Evolutionary conservation across 2,797 vertebrate species (phyloP).

Genomic region (Astyanax mexicanus): DNA sequence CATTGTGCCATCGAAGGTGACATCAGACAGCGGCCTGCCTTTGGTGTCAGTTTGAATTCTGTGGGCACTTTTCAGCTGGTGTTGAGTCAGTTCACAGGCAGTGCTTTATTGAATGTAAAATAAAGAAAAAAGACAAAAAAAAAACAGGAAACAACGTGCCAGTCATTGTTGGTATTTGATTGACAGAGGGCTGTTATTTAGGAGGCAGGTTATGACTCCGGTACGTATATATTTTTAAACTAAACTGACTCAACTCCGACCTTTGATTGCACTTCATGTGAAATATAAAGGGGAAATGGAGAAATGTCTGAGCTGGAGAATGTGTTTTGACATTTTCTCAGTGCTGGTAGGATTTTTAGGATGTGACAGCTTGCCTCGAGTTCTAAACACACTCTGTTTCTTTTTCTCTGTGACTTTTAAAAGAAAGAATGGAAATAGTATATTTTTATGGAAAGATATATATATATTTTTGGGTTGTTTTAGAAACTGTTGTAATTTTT

Average conservation of each 20-base stretch:
- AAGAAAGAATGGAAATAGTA: neutral
- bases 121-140: too few relatives aligned
- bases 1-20: neutral
- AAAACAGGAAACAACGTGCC: neutral
- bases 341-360: neutral
- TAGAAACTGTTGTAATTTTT: too few relatives aligned
- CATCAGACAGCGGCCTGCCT: conserved; percentile 10
- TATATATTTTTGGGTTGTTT: too few relatives aligned
- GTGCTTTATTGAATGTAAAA: neutral
- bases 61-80: conserved; percentile 1
- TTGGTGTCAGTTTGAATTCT: conserved; percentile 19
- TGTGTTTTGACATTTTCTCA: neutral
- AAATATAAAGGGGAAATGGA: neutral
- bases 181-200: neutral
- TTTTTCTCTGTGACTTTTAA: neutral
- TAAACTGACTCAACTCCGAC: conserved; percentile 1
- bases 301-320: neutral
- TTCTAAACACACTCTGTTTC: too few relatives aligned
- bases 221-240: neutral
- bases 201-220: neutral
- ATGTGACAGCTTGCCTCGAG: too few relatives aligned
- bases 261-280: neutral
- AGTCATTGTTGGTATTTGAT: conserved; percentile 34
- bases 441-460: too few relatives aligned
- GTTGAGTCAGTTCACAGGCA: neutral